Conservation (phyloP, 2,797 vertebrate species). For the Jordanella pulchra region DNA sequence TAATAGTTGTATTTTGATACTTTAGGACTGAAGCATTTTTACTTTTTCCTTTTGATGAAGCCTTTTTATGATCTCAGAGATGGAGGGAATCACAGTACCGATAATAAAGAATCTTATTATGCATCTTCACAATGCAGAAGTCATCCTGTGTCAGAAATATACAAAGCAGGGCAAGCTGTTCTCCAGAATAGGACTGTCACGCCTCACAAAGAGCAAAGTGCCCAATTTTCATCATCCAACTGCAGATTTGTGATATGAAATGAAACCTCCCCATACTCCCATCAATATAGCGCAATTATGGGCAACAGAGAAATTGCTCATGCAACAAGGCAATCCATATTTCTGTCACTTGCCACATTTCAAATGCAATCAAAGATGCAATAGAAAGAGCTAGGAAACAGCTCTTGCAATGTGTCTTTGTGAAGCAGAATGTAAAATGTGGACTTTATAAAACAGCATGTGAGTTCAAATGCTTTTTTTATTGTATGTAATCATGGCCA, state of each 20-base stretch:
- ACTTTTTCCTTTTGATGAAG: constrained; percentile 14
- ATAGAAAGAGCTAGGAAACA: constrained; percentile 30
- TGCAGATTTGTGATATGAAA: constrained; percentile 67
- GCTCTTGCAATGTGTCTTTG: constrained; percentile 29
- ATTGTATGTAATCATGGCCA: constrained; percentile 3
- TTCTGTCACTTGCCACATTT: constrained; percentile 67
- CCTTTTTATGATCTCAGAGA: constrained; percentile 29
- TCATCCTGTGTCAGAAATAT: constrained; percentile 48
- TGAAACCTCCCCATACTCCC: constrained; percentile 52
- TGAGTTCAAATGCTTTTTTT: constrained; percentile 29
- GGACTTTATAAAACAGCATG: constrained; percentile 13
- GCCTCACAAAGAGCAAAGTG: constrained; percentile 68
- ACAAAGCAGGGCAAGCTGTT: constrained; percentile 58
- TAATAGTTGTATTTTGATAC: constrained; percentile 27
- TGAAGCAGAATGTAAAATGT: constrained; percentile 30
- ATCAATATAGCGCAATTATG: constrained; percentile 79
- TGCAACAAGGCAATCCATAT: constrained; percentile 74
- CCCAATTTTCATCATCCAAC: constrained; percentile 63
- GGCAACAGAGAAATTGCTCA: constrained; percentile 70
- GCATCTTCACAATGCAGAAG: constrained; percentile 47
- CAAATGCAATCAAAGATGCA: constrained; percentile 66
- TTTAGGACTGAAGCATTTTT: constrained; percentile 29
- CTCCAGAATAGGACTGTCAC: constrained; percentile 61
- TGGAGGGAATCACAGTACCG: constrained; percentile 30
- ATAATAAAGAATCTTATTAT: constrained; percentile 45